phyloP scores from a whole-genome alignment of 2,888 invertebrate genomes.

The Encarsia formosa region DNA sequence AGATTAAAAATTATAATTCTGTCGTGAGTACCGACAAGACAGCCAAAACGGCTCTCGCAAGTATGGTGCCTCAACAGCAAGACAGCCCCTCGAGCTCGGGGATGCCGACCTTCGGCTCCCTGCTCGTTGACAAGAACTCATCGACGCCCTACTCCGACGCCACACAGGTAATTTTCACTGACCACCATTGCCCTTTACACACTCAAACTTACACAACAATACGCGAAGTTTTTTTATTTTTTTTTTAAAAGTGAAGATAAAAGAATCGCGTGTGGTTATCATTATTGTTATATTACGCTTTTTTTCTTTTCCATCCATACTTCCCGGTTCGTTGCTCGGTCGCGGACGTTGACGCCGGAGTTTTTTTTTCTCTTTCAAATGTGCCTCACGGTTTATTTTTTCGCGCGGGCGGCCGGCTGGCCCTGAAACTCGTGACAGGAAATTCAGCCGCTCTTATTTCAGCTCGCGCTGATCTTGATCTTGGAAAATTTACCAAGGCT shows the following conservation, averaged over 20 bases:
- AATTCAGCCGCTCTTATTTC: no score
- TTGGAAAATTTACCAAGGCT: no score
- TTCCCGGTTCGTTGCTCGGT: conserved; percentile 14
- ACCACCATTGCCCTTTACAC: background rate
- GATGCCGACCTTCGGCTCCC: conserved; percentile 81
- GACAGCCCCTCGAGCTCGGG: conserved; percentile 62
- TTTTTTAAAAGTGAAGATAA: background rate
- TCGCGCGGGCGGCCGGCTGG: background rate
- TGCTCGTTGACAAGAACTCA: conserved; percentile 84
- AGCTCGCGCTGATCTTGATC: no score
- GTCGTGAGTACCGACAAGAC: no score
- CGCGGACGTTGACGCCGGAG: conserved; percentile 10
- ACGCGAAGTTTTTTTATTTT: no score
- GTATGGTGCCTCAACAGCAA: conserved; percentile 74
- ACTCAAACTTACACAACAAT: background rate
- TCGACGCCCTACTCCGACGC: conserved; percentile 97
- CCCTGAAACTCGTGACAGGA: no score
- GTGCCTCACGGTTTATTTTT: background rate
- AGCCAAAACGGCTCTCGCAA: no score
- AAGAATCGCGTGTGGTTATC: background rate
- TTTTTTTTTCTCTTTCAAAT: background rate
- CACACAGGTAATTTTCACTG: conserved; percentile 80
- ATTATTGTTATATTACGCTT: background rate
- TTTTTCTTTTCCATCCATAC: background rate
- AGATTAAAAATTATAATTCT: no score